Conservation (phyloP, 2,113 vertebrate genomes). For the Zosterops japonicus region DNA sequence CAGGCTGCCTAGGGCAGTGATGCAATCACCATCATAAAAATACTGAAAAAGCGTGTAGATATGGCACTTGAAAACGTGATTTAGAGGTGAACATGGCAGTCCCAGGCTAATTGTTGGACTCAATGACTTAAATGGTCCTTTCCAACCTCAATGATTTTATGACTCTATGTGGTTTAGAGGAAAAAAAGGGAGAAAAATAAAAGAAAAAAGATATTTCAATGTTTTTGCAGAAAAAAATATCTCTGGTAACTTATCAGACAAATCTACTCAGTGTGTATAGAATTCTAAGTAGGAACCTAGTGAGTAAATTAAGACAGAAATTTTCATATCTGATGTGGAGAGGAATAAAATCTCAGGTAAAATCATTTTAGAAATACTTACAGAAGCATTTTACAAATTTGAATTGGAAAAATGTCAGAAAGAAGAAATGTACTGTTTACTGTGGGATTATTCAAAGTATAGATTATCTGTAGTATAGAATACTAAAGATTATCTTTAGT, state of each 20-base stretch:
- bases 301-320: background rate
- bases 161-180: background rate
- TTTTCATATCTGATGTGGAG: background rate
- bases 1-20: background rate
- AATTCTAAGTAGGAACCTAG: background rate
- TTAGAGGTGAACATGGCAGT: background rate
- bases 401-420: background rate
- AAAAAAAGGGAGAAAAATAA: background rate
- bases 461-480: background rate
- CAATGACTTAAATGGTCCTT: background rate
- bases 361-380: background rate
- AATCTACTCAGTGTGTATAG: background rate
- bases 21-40: background rate
- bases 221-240: background rate
- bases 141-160: background rate
- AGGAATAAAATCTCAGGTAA: background rate
- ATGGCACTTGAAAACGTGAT: background rate
- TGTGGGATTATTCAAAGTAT: background rate
- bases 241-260: background rate
- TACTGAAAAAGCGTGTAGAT: background rate
- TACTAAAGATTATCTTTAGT: background rate
- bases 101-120: background rate
- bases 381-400: background rate
- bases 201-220: background rate
- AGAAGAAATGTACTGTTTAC: background rate